Percentiles rank a stretch among this genome's conserved stretches.
Conservation (phyloP, 2,888 invertebrate species). For the Amphipoea oculea region DNA sequence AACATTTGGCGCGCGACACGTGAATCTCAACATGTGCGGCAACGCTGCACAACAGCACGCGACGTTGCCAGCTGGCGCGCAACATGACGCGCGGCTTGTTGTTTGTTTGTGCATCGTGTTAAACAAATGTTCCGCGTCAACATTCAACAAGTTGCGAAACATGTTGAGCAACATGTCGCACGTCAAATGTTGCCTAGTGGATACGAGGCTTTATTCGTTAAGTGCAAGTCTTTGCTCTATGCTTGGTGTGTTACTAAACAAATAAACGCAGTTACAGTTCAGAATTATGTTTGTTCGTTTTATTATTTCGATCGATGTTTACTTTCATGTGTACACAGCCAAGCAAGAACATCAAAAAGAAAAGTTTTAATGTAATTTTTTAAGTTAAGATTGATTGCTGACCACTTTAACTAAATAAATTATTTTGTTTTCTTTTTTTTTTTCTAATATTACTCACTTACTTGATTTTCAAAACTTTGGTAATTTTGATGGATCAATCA, state of each 20-base stretch:
- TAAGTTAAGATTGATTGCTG: slow-evolving; percentile 49
- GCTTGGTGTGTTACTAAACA: slow-evolving; percentile 11
- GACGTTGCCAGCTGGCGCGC: too few species aligned
- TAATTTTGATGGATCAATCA: slow-evolving; percentile 35
- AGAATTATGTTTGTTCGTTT: slow-evolving; percentile 17
- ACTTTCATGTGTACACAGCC: neutral
- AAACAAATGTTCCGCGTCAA: too few species aligned
- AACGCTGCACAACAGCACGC: too few species aligned
- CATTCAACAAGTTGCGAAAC: too few species aligned
- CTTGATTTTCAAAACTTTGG: slow-evolving; percentile 21
- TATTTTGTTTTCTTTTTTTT: neutral
- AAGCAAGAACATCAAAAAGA: slow-evolving; percentile 7
- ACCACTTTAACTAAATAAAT: slow-evolving; percentile 8
- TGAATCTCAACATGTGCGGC: too few species aligned
- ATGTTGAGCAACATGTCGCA: too few species aligned
- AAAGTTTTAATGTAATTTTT: slow-evolving; percentile 53
- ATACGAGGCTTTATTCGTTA: neutral
- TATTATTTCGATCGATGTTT: slow-evolving; percentile 10
- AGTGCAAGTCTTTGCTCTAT: slow-evolving; percentile 13
- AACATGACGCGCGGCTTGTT: too few species aligned
- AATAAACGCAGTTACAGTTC: slow-evolving; percentile 6
- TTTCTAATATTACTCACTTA: neutral
- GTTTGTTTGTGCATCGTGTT: too few species aligned
- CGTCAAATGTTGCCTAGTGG: too few species aligned
- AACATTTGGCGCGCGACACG: too few species aligned